A percentile compares a stretch with the other conserved stretches of the same genome.
Evolutionary conservation across 37 sponge, comb jelly and placozoan genomes (phyloP).

Genomic region (Lycopodina hypogea): DNA sequence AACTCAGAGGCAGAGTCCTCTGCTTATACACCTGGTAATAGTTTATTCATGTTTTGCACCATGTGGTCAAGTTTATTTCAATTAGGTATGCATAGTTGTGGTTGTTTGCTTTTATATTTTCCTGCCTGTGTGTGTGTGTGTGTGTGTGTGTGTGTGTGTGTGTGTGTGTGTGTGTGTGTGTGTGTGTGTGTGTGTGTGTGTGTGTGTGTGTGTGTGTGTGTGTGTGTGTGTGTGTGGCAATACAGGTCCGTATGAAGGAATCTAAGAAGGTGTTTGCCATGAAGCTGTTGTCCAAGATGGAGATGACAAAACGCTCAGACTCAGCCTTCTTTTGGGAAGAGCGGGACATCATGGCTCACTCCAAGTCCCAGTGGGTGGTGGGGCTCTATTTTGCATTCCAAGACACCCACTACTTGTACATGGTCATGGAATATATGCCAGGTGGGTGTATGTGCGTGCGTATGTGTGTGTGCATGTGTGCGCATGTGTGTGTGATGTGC

Average conservation of each 20-base stretch:
- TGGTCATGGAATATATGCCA: constrained; percentile 99
- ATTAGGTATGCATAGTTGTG: too few species aligned
- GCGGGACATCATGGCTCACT: constrained; percentile 97
- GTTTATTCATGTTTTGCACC: too few species aligned
- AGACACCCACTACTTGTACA: constrained; percentile 84
- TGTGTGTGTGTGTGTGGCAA: too few species aligned
- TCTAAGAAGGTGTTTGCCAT: constrained; percentile 89
- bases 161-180: too few species aligned
- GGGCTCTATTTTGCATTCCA: constrained; percentile 95
- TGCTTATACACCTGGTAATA: too few species aligned
- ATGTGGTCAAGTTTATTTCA: too few species aligned
- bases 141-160: too few species aligned
- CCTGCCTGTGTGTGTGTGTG: too few species aligned
- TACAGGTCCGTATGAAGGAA: constrained; percentile 85
- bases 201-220: too few species aligned
- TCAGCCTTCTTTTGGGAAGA: constrained; percentile 99
- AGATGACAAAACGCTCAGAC: constrained; percentile 97
- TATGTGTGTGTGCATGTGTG: constrained; percentile 14
- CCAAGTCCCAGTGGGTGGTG: constrained; percentile 90
- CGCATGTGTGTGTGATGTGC: background rate
- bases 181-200: too few species aligned
- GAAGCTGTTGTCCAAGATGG: constrained; percentile 95
- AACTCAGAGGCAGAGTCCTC: too few species aligned
- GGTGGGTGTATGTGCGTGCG: constrained; percentile 41
- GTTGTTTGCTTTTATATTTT: too few species aligned